Evolutionary conservation across 2,113 vertebrate species (phyloP), one percentile per base, ranked within the genome.

Genomic region (Phalacrocorax carbo): DNA sequence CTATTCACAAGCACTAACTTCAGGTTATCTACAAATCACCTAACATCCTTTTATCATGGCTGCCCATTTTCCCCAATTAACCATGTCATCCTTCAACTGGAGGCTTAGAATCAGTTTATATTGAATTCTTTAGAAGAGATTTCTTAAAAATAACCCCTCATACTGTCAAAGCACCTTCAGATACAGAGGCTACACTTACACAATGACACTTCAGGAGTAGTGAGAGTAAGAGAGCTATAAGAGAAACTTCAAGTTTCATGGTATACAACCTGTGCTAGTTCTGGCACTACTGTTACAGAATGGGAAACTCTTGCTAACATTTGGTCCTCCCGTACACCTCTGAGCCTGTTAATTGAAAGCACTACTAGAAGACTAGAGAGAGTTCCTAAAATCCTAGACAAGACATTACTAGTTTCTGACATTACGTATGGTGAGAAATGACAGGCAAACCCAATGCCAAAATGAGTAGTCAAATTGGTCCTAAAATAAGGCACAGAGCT

Each of bases 221-320:
- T 23, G 20, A 73, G 29, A 80, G 82, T 34, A 89, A 46, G 25
- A 75, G 19, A 77, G 11, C 40, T 61, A 54, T 29, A 71, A 78
- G 16, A 70, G 26, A 80, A 86, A 36, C 25, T 64, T 66, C 6
- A 78, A 11, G 17, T 62, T 83, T 81, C 36, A 78, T 19, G 64
- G 32, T 19, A 34, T 4, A 20, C 27, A 85, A 27, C 11, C 52
- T 57, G 15, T 54, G 42, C 15, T 29, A 55, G 15, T 79, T 76
- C 62, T 91, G 40, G 40, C n/a, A 61, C 29, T 40, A 15, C 10
- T 34, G 2, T 48, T 51, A 82, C 4, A 8, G 40, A 68, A 91
- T 9, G 2, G 44, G 29, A 87, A 82, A 29, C 6, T 71, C 75
- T 88, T 57, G 11, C 15, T 21, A 32, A n/a, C 0, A 0, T 78